Conservation (phyloP, 2,888 invertebrate species). For the Meandrusa payeni region DNA sequence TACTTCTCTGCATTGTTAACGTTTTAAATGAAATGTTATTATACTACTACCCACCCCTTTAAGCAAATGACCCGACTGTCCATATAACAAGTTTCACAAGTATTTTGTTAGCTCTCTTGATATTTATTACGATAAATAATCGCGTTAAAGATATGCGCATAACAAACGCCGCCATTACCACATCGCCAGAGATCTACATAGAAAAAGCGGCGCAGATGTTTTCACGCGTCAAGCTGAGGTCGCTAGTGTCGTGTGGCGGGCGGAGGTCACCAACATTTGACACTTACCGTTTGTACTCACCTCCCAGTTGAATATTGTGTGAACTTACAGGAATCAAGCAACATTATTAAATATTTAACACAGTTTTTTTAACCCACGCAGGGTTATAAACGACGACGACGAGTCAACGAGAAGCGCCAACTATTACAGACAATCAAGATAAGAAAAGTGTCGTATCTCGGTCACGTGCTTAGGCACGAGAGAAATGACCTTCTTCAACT, state of each 20-base stretch:
- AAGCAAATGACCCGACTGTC: too few relatives aligned
- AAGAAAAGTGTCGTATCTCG: too few relatives aligned
- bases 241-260: conserved; percentile 23
- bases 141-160: conserved; percentile 9
- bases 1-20: too few relatives aligned
- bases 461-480: too few relatives aligned
- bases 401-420: too few relatives aligned
- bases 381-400: too few relatives aligned
- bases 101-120: neutral
- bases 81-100: too few relatives aligned
- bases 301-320: conserved; percentile 12
- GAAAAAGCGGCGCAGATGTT: conserved; percentile 31
- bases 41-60: too few relatives aligned
- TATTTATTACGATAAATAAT: neutral
- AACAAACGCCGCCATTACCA: conserved; percentile 12
- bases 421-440: too few relatives aligned
- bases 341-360: conserved; percentile 2
- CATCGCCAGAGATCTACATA: conserved; percentile 21
- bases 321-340: conserved; percentile 1
- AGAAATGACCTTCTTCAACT: too few relatives aligned
- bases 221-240: conserved; percentile 35
- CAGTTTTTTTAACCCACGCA: too few relatives aligned
- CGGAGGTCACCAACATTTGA: conserved; percentile 36
- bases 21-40: too few relatives aligned
- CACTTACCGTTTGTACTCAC: conserved; percentile 22